Conservation (phyloP, 2,888 invertebrate genomes). For the Chrysotoxum bicinctum region DNA sequence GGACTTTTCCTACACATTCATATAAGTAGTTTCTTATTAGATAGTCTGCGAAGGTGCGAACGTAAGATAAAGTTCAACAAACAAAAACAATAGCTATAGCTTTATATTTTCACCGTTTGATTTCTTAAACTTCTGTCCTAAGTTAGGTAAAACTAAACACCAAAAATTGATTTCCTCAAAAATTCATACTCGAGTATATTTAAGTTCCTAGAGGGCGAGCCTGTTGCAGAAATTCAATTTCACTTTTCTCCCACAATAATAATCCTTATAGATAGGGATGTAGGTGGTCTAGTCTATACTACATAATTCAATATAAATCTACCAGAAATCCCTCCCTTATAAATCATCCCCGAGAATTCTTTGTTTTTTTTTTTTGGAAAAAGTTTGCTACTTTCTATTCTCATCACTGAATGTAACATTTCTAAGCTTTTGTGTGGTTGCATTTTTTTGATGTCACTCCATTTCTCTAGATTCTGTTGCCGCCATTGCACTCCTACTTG, state of each 20-base stretch:
- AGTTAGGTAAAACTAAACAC: no score
- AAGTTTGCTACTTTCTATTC: conserved; percentile 23
- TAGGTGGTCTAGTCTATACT: background rate
- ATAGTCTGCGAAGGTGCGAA: no score
- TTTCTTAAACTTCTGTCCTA: no score
- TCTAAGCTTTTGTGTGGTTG: conserved; percentile 68
- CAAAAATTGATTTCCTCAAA: background rate
- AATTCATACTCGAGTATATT: background rate
- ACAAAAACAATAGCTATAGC: no score
- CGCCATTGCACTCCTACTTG: conserved; percentile 61
- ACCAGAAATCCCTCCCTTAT: background rate
- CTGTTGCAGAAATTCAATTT: conserved; percentile 46
- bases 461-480: conserved; percentile 8
- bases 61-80: no score
- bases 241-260: conserved; percentile 36
- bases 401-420: conserved; percentile 47
- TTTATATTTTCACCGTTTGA: no score
- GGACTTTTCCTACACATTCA: no score
- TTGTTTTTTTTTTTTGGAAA: background rate
- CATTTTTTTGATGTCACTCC: conserved; percentile 28
- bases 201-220: background rate
- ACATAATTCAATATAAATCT: background rate
- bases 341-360: background rate
- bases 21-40: no score
- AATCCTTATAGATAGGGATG: background rate